phyloP scores from a whole-genome alignment of 2,888 invertebrate species.

The Zaprionus obscuricornis region DNA sequence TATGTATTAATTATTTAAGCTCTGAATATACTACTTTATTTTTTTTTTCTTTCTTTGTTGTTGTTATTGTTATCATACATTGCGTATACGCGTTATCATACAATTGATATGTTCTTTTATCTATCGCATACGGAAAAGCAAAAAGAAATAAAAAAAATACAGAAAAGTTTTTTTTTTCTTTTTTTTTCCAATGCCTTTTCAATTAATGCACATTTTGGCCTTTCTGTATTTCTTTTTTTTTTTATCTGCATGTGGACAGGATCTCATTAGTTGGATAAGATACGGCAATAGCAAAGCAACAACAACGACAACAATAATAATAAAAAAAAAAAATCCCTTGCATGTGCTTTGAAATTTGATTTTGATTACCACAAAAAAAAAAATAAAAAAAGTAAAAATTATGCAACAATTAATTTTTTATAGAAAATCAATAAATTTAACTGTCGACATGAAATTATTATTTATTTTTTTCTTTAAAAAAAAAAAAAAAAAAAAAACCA shows the following conservation, averaged over 20 bases:
- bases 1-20: neutral
- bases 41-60: no score
- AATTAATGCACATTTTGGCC: slow-evolving; percentile 45
- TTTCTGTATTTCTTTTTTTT: slow-evolving; percentile 4
- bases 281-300: slow-evolving; percentile 28
- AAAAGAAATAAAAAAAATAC: no score
- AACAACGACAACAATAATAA: no score
- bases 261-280: slow-evolving; percentile 65
- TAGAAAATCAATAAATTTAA: neutral
- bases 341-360: slow-evolving; percentile 20
- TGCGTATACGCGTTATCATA: slow-evolving; percentile 10
- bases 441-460: neutral
- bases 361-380: neutral
- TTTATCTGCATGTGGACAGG: slow-evolving; percentile 41
- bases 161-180: no score
- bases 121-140: no score
- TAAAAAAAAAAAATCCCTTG: no score
- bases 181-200: slow-evolving; percentile 30
- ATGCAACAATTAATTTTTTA: no score
- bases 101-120: slow-evolving; percentile 14
- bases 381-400: no score
- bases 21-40: no score
- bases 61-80: no score
- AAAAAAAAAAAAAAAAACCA: neutral
- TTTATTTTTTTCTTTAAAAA: neutral